These are phyloP conservation scores for Acanthurus tractus DNA, from an alignment of 2,797 vertebrate species.

Conservation along the genomic window DNA sequence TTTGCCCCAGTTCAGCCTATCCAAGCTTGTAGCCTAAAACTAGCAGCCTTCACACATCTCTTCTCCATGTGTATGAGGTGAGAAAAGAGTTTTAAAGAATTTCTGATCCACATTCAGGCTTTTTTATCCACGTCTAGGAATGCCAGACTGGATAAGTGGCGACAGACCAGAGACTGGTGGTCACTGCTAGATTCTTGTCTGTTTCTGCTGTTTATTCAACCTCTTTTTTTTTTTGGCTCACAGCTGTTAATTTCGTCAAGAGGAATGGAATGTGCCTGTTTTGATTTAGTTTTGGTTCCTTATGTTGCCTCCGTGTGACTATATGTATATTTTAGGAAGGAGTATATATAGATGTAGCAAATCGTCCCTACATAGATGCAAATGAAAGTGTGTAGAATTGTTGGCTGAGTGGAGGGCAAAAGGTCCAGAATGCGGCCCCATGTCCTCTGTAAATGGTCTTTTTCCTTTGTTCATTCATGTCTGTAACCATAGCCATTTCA, in stretches of 20 bases:
- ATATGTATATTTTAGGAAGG: neutral
- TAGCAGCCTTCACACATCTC: neutral
- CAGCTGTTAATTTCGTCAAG: slow-evolving; percentile 42
- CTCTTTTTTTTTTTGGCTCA: slow-evolving; percentile 10
- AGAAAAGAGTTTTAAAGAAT: slow-evolving; percentile 26
- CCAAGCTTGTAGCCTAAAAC: neutral
- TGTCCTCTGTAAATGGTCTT: neutral
- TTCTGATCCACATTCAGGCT: slow-evolving; percentile 13
- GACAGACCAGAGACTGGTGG: slow-evolving; percentile 46
- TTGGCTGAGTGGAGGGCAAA: too few relatives aligned
- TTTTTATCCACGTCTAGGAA: slow-evolving; percentile 27
- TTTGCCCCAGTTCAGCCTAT: neutral
- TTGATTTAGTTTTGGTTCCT: slow-evolving; percentile 24
- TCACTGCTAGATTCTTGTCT: slow-evolving; percentile 30
- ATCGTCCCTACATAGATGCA: neutral
- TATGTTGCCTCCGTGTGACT: slow-evolving; percentile 10
- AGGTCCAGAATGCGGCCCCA: neutral
- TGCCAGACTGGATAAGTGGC: slow-evolving; percentile 53
- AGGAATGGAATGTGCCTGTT: slow-evolving; percentile 42
- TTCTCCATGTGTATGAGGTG: neutral
- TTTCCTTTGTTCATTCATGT: neutral
- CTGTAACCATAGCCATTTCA: neutral
- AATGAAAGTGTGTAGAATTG: neutral
- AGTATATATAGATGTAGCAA: slow-evolving; percentile 24
- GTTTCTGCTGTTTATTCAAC: slow-evolving; percentile 22